phyloP scores from a whole-genome alignment of 2,797 vertebrate species.

The Amazona finschi region DNA sequence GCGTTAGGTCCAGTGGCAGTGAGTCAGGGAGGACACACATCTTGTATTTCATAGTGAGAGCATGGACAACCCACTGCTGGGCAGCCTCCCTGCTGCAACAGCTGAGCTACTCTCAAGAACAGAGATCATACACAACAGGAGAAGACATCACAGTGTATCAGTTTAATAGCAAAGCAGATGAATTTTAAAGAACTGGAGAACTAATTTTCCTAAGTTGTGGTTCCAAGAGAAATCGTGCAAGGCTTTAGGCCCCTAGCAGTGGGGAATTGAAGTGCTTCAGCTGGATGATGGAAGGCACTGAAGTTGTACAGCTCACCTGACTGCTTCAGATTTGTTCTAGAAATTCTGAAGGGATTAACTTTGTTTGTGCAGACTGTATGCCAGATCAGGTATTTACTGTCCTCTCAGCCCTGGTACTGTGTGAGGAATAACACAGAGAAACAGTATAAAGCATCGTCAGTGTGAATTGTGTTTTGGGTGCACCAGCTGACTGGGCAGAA shows the following conservation, averaged over 20 bases:
- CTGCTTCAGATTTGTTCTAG: neutral
- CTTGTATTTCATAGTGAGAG: neutral
- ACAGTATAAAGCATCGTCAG: neutral
- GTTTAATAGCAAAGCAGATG: neutral
- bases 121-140: neutral
- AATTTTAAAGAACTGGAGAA: neutral
- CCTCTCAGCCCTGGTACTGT: neutral
- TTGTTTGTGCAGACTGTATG: neutral
- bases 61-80: neutral
- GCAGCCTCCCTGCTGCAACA: neutral
- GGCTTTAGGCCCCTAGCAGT: neutral
- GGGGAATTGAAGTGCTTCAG: neutral
- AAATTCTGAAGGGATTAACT: neutral
- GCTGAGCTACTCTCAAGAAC: neutral
- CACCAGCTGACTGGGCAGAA: conserved; percentile 11
- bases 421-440: conserved; percentile 3
- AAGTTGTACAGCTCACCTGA: neutral
- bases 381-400: neutral
- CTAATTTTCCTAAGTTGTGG: neutral
- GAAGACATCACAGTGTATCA: neutral
- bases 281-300: neutral
- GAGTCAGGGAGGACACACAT: neutral
- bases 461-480: conserved; percentile 1
- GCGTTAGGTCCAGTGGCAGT: neutral
- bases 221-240: neutral